Base-by-base conservation (phyloP, 2,888 invertebrate species). In the Eristalis pertinax region DNA sequence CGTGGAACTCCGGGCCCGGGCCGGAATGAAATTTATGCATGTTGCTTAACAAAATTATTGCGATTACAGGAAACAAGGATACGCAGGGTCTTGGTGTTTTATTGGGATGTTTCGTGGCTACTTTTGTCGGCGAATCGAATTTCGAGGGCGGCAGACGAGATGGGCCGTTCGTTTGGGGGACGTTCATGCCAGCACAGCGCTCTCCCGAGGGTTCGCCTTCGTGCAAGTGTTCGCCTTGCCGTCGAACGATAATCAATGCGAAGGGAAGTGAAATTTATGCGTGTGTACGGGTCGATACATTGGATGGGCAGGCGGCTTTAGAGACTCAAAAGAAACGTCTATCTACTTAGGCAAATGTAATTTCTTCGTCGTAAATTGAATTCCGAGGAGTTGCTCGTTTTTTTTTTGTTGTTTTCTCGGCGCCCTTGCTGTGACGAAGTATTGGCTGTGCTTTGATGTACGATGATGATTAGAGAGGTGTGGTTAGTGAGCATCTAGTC, bases 11-110 rank as follows among this genome's bases (percentile, higher is more conserved):
- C 8, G 4, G 7, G 7, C 32, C 8, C 41, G 60, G 63, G 10
- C 11, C 7, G n/a, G 65, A 41, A 32, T 32, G 32, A 76, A 87
- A 87, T 87, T 84, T 87, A 87, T 87, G 87, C 84, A 87, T 80
- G 76, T 76, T 83, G 56, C 84, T 68, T 67, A 79, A 80, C 79
- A 64, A 84, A 87, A 87, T 87, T 87, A 87, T 87, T 87, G 73
- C 76, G 76, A 60, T 79, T 76, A 67, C 83, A 77, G 74, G 82
- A 78, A 73, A 87, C 83, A 84, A 69, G 74, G 82, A 78, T 76
- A 87, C 83, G 84, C 83, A 65, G 63, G 73, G 68, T 86, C 70
- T 65, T 69, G 82, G 60, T 72, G 78, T 83, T 86, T 86, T 86
- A 74, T 78, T 75, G 78, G 86, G 70, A 78, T 82, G 58, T 83